Evolutionary conservation across 2,888 invertebrate genomes (phyloP).

Genomic region (Pandemis heparana): DNA sequence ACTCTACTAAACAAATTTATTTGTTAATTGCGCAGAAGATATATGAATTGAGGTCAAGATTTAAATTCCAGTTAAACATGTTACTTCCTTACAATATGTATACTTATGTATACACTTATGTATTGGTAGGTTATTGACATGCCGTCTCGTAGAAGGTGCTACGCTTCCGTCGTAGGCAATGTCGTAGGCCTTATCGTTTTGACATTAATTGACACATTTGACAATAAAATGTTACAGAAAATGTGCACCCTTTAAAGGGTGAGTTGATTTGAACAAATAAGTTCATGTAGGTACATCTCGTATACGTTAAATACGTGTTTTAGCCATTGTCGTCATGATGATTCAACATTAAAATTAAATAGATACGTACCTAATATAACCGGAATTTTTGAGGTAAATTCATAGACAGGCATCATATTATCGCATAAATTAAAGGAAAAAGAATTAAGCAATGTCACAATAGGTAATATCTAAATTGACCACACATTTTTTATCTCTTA

Average conservation of each 20-base stretch:
- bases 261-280: background rate
- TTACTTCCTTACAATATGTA: constrained; percentile 19
- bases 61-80: constrained; percentile 7
- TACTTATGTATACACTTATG: background rate
- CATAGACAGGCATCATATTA: too few relatives aligned
- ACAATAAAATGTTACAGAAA: background rate
- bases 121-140: constrained; percentile 17
- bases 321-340: background rate
- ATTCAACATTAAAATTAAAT: background rate
- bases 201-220: constrained; percentile 34
- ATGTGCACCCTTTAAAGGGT: background rate
- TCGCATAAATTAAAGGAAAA: too few relatives aligned
- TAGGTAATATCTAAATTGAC: too few relatives aligned
- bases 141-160: constrained; percentile 1
- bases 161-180: constrained; percentile 32
- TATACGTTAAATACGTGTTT: background rate
- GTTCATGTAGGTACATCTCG: too few relatives aligned
- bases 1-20: background rate
- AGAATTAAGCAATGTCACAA: too few relatives aligned
- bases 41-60: constrained; percentile 13
- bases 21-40: constrained; percentile 11
- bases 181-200: constrained; percentile 28
- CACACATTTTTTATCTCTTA: too few relatives aligned
- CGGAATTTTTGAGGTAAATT: too few relatives aligned
- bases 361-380: too few relatives aligned